Conservation (phyloP, 2,888 invertebrate genomes). For the Epiblema foenella region DNA sequence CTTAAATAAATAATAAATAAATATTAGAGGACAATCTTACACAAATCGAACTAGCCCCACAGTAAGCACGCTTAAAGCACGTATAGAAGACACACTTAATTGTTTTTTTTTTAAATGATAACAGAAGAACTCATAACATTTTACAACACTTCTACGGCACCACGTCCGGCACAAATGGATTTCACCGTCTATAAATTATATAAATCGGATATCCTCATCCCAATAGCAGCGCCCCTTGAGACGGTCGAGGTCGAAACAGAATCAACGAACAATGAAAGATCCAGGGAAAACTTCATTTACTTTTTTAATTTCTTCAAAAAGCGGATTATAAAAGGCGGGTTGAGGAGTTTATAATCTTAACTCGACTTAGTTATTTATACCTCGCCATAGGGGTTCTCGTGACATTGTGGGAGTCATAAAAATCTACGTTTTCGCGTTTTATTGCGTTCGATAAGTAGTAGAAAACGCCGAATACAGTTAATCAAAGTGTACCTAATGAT, state of each 20-base stretch:
- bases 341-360: neutral
- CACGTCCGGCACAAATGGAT: conserved; percentile 30
- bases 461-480: neutral
- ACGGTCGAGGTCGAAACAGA: conserved; percentile 11
- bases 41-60: too few relatives aligned
- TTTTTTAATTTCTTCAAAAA: conserved; percentile 6
- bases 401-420: conserved; percentile 11
- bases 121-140: conserved; percentile 19
- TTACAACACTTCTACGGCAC: conserved; percentile 15
- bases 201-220: conserved; percentile 31
- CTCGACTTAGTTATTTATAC: conserved; percentile 2
- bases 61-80: neutral
- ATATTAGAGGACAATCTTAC: too few relatives aligned
- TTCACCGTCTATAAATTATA: conserved; percentile 41
- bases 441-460: neutral
- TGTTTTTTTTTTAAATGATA: neutral
- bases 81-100: neutral
- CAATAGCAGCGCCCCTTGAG: conserved; percentile 10
- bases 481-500: neutral
- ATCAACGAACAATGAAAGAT: conserved; percentile 4
- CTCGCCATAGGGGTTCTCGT: neutral
- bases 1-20: too few relatives aligned
- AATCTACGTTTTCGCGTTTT: neutral
- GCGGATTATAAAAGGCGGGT: neutral
- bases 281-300: conserved; percentile 7